Percentiles rank a stretch among this genome's conserved stretches.
Evolutionary conservation across 2,113 vertebrate genomes (phyloP).

Genomic region (Paraplagusia blochii): DNA sequence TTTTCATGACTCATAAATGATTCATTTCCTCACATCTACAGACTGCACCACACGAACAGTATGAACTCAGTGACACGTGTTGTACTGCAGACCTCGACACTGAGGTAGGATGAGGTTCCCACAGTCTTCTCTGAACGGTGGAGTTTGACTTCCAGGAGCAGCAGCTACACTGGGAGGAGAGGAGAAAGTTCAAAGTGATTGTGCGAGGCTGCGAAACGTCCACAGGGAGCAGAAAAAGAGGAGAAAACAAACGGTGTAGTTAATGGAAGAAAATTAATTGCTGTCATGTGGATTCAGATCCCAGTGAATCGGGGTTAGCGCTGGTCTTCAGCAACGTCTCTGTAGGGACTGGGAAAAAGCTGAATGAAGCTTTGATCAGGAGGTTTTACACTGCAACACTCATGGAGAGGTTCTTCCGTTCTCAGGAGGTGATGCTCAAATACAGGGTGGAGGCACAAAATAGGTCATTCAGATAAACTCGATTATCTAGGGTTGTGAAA

Average conservation of each 20-base stretch:
- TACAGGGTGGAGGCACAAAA: no score
- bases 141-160: constrained; percentile 2
- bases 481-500: no score
- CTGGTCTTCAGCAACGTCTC: constrained; percentile 50
- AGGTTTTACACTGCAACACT: constrained; percentile 6
- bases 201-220: constrained; percentile 48
- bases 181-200: constrained; percentile 47
- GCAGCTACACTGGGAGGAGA: constrained; percentile 2
- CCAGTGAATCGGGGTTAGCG: constrained; percentile 76
- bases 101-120: constrained; percentile 13
- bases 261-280: constrained; percentile 77
- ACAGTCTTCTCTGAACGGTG: not conserved
- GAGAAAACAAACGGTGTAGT: constrained; percentile 42
- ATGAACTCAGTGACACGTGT: constrained; percentile 25
- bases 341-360: constrained; percentile 28
- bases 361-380: constrained; percentile 23
- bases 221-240: constrained; percentile 31
- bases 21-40: not conserved
- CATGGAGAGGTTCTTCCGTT: not conserved
- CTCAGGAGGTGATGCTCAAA: no score
- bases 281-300: constrained; percentile 76
- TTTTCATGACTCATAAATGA: no score
- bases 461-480: no score
- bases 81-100: constrained; percentile 5
- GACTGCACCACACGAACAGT: not conserved